phyloP scores from a whole-genome alignment of 2,113 vertebrate species.

The Pleuronectes platessa region DNA sequence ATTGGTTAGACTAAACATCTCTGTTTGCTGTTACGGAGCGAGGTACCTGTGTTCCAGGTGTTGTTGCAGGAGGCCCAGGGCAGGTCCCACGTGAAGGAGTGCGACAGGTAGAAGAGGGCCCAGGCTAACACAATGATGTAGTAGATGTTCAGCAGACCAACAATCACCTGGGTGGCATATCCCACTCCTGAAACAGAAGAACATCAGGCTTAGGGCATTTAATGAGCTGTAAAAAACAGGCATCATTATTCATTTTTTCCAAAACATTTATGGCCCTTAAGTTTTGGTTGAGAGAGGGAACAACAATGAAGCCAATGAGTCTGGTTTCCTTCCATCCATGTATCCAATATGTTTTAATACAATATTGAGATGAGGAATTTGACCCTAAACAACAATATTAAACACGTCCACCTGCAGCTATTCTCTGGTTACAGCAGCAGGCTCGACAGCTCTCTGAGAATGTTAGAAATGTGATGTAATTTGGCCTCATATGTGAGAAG shows the following conservation, averaged over 20 bases:
- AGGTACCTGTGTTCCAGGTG: constrained; percentile 92
- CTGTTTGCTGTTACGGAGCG: too few relatives aligned
- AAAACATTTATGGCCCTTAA: neutral
- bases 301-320: neutral
- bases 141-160: constrained; percentile 90
- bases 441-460: too few relatives aligned
- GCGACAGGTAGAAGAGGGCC: constrained; percentile 93
- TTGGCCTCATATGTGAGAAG: too few relatives aligned
- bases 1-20: neutral
- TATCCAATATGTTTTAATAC: neutral
- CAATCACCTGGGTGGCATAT: constrained; percentile 93
- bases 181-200: constrained; percentile 86
- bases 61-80: constrained; percentile 95
- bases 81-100: constrained; percentile 90
- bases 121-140: constrained; percentile 96
- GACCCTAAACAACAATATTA: too few relatives aligned
- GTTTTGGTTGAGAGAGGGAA: neutral
- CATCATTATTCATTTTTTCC: too few relatives aligned
- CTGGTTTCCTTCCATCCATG: neutral
- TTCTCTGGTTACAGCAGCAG: too few relatives aligned
- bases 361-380: too few relatives aligned
- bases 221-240: neutral
- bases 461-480: too few relatives aligned
- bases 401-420: too few relatives aligned
- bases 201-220: neutral